Conservation (phyloP, 1,140 invertebrate species). For the Pomacea maculata region DNA sequence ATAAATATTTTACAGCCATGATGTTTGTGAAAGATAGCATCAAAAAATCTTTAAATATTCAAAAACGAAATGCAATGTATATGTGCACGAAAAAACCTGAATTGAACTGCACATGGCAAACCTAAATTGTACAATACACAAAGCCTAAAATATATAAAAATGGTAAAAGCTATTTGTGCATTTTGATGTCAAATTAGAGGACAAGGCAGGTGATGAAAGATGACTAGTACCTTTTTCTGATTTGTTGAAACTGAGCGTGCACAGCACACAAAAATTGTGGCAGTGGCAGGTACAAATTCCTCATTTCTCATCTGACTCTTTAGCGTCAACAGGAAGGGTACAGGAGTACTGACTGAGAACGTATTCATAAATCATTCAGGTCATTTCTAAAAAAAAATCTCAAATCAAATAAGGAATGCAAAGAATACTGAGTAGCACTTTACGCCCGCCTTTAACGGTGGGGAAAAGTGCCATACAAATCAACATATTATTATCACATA, state of each 20-base stretch:
- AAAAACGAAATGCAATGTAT: not conserved
- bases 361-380: slow-evolving; percentile 31
- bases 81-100: not conserved
- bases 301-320: slow-evolving; percentile 52
- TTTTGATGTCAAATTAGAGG: no score
- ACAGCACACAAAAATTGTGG: slow-evolving; percentile 58
- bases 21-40: not conserved
- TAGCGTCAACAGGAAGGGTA: slow-evolving; percentile 52
- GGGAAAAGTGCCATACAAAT: no score
- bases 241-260: slow-evolving; percentile 63
- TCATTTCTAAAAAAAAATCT: not conserved
- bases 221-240: slow-evolving; percentile 58
- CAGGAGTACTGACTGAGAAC: slow-evolving; percentile 30
- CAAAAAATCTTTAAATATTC: not conserved
- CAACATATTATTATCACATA: not conserved
- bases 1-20: not conserved
- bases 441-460: no score
- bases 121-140: not conserved
- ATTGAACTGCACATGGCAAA: not conserved
- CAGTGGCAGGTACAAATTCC: slow-evolving; percentile 43
- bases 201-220: no score
- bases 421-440: not conserved
- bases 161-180: no score
- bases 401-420: not conserved
- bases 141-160: no score